Evolutionary conservation across 1,140 invertebrate genomes (phyloP).

Genomic region (Scylla paramamosain): DNA sequence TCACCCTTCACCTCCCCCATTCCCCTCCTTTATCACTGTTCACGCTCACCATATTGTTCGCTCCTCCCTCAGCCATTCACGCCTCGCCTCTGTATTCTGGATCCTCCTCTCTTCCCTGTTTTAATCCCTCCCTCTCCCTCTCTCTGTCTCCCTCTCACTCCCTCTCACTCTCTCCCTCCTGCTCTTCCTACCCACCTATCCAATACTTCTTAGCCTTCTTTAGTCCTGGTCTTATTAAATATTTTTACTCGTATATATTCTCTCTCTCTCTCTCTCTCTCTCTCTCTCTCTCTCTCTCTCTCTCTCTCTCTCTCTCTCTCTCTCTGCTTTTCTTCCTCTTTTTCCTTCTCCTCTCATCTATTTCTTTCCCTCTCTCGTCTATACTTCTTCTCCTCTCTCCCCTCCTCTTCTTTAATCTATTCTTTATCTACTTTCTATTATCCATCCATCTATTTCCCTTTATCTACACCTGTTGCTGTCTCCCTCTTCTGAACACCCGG

Average conservation of each 20-base stretch:
- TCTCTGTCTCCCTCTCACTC: background rate
- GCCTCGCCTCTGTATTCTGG: background rate
- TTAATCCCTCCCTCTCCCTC: conserved; percentile 7
- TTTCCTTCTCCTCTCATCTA: background rate
- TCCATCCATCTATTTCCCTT: conserved; percentile 6
- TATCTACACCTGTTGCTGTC: background rate
- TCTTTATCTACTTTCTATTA: conserved; percentile 7
- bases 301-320: background rate
- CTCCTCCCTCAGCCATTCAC: background rate
- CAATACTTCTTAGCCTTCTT: background rate
- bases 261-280: no score
- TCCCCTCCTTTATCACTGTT: background rate
- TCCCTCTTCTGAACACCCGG: background rate
- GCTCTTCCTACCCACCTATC: background rate
- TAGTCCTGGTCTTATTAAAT: background rate
- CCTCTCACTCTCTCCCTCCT: background rate
- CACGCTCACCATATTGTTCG: background rate
- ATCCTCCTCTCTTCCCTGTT: background rate
- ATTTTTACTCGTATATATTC: background rate
- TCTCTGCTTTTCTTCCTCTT: background rate
- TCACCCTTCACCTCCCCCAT: background rate
- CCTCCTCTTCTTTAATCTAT: no score
- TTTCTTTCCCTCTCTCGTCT: background rate
- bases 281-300: background rate
- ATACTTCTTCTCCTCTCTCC: background rate